phyloP scores from a whole-genome alignment of 1,140 invertebrate genomes.

The Liolophura sinensis region DNA sequence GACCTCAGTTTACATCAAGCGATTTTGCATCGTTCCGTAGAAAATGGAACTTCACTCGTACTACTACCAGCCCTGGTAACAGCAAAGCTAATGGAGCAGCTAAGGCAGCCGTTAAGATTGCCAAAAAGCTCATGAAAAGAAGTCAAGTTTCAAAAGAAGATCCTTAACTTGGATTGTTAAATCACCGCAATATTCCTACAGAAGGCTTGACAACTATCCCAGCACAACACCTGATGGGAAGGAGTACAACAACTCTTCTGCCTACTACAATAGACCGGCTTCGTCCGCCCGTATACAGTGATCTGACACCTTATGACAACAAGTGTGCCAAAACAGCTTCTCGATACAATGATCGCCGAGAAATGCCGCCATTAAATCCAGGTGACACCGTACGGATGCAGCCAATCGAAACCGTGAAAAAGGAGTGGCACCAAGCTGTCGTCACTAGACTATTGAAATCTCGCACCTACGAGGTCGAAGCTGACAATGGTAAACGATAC shows the following conservation, averaged over 20 bases:
- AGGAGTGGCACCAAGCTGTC: no score
- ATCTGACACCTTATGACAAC: no score
- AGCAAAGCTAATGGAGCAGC: conserved; percentile 29
- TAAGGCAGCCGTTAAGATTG: conserved; percentile 29
- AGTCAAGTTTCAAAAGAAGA: conserved; percentile 9
- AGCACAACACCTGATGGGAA: conserved; percentile 21
- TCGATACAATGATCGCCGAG: no score
- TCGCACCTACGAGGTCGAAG: no score
- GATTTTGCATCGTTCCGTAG: conserved; percentile 20
- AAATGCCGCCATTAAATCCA: no score
- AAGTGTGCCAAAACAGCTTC: no score
- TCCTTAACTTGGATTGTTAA: conserved; percentile 17
- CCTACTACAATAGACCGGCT: conserved; percentile 12
- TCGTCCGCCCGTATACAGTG: no score
- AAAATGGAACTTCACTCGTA: conserved; percentile 22
- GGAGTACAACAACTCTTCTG: conserved; percentile 22
- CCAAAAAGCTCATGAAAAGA: conserved; percentile 33
- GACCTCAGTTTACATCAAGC: conserved; percentile 24
- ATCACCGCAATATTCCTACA: conserved; percentile 28
- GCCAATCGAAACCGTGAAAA: no score
- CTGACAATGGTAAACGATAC: no score
- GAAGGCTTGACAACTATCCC: conserved; percentile 21
- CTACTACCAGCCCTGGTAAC: conserved; percentile 19
- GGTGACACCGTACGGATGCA: no score
- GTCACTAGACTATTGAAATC: no score